These are phyloP conservation scores for Actinernus sp. DNA, from an alignment of 92 coral and sea anemone genomes.

Conservation along the genomic window DNA sequence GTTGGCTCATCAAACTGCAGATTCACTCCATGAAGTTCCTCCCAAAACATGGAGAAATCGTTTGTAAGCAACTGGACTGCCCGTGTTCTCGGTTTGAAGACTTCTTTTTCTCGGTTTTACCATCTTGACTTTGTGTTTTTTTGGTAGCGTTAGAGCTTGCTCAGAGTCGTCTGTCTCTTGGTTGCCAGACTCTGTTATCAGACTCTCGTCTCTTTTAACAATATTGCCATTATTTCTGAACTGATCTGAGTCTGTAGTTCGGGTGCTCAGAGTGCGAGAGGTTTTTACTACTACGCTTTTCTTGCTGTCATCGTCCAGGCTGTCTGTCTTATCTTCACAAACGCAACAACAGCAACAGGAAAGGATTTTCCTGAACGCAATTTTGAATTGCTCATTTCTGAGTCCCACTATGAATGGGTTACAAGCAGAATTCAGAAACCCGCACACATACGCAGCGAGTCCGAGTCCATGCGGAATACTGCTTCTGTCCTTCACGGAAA, in stretches of 20 bases:
- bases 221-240: neutral
- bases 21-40: constrained; percentile 25
- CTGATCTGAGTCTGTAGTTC: neutral
- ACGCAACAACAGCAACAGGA: constrained; percentile 35
- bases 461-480: constrained; percentile 82
- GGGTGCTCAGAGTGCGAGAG: neutral
- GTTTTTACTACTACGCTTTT: neutral
- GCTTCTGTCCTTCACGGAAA: constrained; percentile 42
- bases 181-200: neutral
- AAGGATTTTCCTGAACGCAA: constrained; percentile 40
- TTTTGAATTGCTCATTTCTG: constrained; percentile 68
- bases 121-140: neutral
- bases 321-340: neutral
- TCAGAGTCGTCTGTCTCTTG: neutral
- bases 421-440: constrained; percentile 77
- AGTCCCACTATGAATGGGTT: constrained; percentile 87
- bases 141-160: neutral
- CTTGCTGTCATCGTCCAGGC: neutral
- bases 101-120: neutral
- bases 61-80: constrained; percentile 4
- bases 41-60: constrained; percentile 14
- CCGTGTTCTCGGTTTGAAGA: neutral
- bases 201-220: too few species aligned
- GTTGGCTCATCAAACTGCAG: constrained; percentile 30
- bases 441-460: constrained; percentile 85